phyloP scores from a whole-genome alignment of 2,888 invertebrate species.

The Prosapia bicincta region DNA sequence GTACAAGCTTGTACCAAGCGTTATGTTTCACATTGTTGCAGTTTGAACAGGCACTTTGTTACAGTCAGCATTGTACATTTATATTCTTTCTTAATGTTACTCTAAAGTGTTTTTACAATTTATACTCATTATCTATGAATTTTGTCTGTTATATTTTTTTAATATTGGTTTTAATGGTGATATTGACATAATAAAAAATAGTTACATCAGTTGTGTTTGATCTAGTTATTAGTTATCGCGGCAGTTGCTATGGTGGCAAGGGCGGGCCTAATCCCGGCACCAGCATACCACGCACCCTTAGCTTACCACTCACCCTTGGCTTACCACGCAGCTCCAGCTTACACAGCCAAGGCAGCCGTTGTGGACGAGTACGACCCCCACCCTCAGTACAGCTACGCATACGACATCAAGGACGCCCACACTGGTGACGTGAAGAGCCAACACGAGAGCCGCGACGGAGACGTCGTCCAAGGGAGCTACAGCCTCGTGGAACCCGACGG shows the following conservation, averaged over 20 bases:
- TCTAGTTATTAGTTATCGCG: not conserved
- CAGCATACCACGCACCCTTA: slow-evolving; percentile 37
- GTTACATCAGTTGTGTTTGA: too few relatives aligned
- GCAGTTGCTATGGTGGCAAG: not conserved
- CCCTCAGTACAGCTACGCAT: slow-evolving; percentile 55
- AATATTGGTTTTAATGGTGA: too few relatives aligned
- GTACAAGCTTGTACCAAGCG: too few relatives aligned
- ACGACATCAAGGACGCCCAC: slow-evolving; percentile 53
- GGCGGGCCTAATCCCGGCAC: slow-evolving; percentile 4
- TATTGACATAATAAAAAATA: too few relatives aligned
- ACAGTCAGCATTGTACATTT: too few relatives aligned
- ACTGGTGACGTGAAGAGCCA: slow-evolving; percentile 57
- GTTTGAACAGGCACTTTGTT: too few relatives aligned
- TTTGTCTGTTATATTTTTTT: too few relatives aligned
- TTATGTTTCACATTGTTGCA: too few relatives aligned
- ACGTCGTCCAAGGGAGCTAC: slow-evolving; percentile 55
- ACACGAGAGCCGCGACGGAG: slow-evolving; percentile 53
- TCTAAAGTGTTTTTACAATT: too few relatives aligned
- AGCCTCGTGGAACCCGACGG: slow-evolving; percentile 55
- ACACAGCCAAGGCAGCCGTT: slow-evolving; percentile 41
- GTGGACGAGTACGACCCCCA: slow-evolving; percentile 49
- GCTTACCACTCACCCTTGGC: slow-evolving; percentile 38
- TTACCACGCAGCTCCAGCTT: slow-evolving; percentile 36
- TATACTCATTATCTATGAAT: too few relatives aligned
- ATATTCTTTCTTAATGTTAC: too few relatives aligned